Percentiles rank a stretch among this genome's conserved stretches.
Evolutionary conservation across 1,140 invertebrate species (phyloP).

Genomic region (Bacillus rossius): DNA sequence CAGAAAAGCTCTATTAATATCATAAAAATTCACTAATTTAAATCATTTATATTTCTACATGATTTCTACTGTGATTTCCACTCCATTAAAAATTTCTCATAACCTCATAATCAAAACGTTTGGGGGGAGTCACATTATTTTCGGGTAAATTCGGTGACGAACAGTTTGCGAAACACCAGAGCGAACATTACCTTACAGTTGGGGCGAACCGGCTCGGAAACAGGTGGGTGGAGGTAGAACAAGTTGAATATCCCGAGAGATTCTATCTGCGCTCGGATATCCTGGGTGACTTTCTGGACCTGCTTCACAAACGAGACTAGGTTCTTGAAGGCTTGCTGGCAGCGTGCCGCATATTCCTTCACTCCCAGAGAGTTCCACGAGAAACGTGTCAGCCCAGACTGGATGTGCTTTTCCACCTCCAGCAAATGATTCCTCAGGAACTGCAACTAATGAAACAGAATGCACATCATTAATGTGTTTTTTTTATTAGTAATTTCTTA

Average conservation of each 20-base stretch:
- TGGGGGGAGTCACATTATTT: too few species aligned
- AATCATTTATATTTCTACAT: too few species aligned
- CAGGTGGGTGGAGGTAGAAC: constrained; percentile 41
- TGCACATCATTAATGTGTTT: background rate
- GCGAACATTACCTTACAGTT: constrained; percentile 36
- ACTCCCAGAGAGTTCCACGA: constrained; percentile 83
- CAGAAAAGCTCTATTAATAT: too few species aligned
- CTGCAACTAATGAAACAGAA: constrained; percentile 42
- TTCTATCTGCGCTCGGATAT: constrained; percentile 56
- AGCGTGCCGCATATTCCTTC: constrained; percentile 59
- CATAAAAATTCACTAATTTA: too few species aligned
- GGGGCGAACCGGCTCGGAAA: constrained; percentile 16
- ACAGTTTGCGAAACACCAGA: too few species aligned
- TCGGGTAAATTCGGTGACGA: too few species aligned
- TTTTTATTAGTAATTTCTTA: too few species aligned
- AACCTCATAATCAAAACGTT: too few species aligned
- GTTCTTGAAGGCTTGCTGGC: constrained; percentile 48
- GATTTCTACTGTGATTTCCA: too few species aligned
- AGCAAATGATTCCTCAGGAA: constrained; percentile 61
- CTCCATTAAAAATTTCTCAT: too few species aligned
- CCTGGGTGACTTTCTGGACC: constrained; percentile 67
- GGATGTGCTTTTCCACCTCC: constrained; percentile 68
- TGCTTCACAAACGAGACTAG: constrained; percentile 61
- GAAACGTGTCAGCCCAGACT: constrained; percentile 66
- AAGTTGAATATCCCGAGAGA: constrained; percentile 52